These are phyloP conservation scores for Vanessa cardui DNA, from an alignment of 2,888 invertebrate genomes.

Conservation along the genomic window DNA sequence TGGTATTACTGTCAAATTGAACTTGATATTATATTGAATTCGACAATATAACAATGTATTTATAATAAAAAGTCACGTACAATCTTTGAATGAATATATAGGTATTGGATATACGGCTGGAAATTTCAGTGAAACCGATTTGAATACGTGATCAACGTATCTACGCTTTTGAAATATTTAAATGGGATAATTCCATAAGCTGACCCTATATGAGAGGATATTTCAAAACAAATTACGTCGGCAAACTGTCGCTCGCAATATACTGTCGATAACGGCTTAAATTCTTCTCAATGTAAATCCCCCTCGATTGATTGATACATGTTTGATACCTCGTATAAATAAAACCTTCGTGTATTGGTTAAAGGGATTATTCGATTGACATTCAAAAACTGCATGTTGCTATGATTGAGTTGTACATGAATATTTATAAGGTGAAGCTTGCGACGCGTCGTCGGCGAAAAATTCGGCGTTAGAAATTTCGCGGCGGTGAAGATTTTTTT, in stretches of 20 bases:
- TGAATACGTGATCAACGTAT: constrained; percentile 13
- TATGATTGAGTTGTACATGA: background rate
- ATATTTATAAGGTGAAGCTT: background rate
- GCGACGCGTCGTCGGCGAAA: background rate
- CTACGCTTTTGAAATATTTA: constrained; percentile 20
- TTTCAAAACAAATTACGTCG: constrained; percentile 38
- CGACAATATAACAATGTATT: no score
- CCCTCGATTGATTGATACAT: constrained; percentile 62
- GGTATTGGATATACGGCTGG: background rate
- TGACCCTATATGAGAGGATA: constrained; percentile 9
- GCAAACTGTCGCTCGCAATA: constrained; percentile 36
- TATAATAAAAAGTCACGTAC: background rate
- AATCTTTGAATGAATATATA: background rate
- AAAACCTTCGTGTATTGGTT: constrained; percentile 57
- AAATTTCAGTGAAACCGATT: background rate
- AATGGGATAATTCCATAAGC: constrained; percentile 29
- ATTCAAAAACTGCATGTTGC: constrained; percentile 4
- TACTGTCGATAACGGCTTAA: constrained; percentile 60
- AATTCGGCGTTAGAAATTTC: background rate
- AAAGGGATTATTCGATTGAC: constrained; percentile 53
- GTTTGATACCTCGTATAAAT: constrained; percentile 43
- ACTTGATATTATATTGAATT: background rate
- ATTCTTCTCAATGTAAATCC: constrained; percentile 62
- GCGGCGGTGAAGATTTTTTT: no score
- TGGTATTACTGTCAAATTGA: no score